Conservation (phyloP, 2,797 vertebrate species). For the Netta rufina region DNA sequence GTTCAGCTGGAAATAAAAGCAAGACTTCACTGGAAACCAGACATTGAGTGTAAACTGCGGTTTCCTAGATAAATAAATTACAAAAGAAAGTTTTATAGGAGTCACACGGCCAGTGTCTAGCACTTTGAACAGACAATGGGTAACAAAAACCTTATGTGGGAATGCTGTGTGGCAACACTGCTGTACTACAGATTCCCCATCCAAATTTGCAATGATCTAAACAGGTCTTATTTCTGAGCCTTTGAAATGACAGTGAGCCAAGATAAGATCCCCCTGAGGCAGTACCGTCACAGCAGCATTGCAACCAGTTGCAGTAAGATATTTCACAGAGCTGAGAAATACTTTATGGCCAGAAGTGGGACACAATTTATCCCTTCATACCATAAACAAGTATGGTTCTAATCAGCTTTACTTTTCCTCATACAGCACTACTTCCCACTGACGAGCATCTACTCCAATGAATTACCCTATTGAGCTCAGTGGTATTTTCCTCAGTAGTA, state of each 20-base stretch:
- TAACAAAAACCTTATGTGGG: conserved; percentile 59
- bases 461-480: neutral
- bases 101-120: conserved; percentile 61
- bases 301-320: neutral
- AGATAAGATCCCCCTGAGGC: neutral
- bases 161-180: conserved; percentile 44
- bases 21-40: conserved; percentile 74
- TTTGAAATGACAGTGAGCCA: neutral
- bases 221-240: neutral
- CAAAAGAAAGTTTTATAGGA: conserved; percentile 68
- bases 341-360: neutral
- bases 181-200: conserved; percentile 38
- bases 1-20: conserved; percentile 64
- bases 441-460: neutral
- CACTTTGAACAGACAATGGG: conserved; percentile 68
- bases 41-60: conserved; percentile 72
- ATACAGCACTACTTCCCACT: neutral
- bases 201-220: conserved; percentile 25
- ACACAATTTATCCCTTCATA: neutral
- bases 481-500: neutral
- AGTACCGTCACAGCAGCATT: neutral
- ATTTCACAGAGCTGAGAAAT: conserved; percentile 16
- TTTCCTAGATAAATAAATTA: conserved; percentile 78
- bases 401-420: neutral
- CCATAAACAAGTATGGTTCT: neutral